Base-by-base conservation (phyloP, 2,888 invertebrate species). In the Seira musarum region DNA sequence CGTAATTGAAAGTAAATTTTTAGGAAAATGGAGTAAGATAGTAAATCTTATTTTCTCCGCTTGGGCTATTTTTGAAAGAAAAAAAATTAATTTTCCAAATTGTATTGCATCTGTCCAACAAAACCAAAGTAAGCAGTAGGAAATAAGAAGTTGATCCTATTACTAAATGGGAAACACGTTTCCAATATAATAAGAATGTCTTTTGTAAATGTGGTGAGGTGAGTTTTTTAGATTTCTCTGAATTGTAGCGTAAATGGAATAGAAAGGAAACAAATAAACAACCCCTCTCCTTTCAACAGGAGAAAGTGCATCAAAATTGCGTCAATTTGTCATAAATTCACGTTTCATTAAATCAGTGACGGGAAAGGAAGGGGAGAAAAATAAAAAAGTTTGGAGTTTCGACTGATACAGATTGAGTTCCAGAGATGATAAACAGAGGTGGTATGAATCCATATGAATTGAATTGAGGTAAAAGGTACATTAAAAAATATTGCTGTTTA, bases 301-400 rank as follows among this genome's bases (percentile, higher is more conserved):
- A 53, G 53, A 69, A 69, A 69, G 69, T 69, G 60, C 67, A 66
- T 30, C 66, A 15, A 66, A 66, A 66, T 66, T 66, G 40, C 67
- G 21, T 17, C 40, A 46, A 67, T 67, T 67, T 67, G 67, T 67
- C 67, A 67, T 67, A 67, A 67, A 67, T 67, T 67, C 67, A 67
- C 67, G 21, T 67, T 67, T 67, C 67, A 67, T 67, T 67, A 67
- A 40, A 40, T 40, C 40, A 40, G 40, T n/a, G 40, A 40, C 6
- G 40, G 13, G 13, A 40, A 40, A 40, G 40, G 40, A 40, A 40
- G 40, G 40, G 40, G 40, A 40, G 40, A 5, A 40, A 40, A 40
- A 40, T 13, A 13, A 40, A 40, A 40, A 40, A 40, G 13, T 40
- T n/a, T n/a, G n/a, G n/a, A n/a, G n/a, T n/a, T n/a, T n/a, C n/a